A percentile compares a stretch with the other conserved stretches of the same genome.
These are phyloP conservation scores for Lepilemur septentrionalis DNA, from an alignment of 2,797 vertebrate species.

Conservation along the genomic window DNA sequence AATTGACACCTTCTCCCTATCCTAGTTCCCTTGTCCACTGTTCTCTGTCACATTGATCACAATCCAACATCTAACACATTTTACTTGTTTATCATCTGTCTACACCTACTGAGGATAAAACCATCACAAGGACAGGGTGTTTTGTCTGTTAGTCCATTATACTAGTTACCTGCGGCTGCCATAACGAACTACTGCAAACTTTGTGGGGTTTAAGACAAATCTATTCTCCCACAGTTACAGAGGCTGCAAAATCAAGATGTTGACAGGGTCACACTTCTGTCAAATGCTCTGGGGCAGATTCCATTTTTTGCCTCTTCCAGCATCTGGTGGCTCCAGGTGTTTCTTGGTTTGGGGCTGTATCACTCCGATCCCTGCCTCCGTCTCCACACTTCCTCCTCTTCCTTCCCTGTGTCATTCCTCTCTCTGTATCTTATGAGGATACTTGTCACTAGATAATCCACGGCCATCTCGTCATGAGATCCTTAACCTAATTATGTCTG, in stretches of 20 bases:
- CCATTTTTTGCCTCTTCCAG: no score
- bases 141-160: neutral
- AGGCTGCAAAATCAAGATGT: neutral
- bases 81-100: neutral
- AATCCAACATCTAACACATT: neutral
- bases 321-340: neutral
- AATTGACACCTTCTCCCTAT: neutral
- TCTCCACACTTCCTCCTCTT: neutral
- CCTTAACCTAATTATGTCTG: neutral
- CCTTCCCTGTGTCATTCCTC: neutral
- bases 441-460: neutral
- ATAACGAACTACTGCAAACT: neutral
- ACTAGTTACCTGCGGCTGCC: neutral
- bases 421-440: neutral
- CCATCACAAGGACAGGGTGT: neutral
- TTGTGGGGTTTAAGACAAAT: neutral
- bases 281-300: neutral
- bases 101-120: neutral
- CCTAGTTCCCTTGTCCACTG: neutral
- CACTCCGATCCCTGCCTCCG: accelerated
- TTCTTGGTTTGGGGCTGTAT: neutral
- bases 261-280: neutral
- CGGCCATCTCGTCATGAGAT: neutral
- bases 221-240: neutral
- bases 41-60: neutral